Evolutionary conservation across 1,140 invertebrate species (phyloP).

Genomic region (Hylaeus volcanicus): DNA sequence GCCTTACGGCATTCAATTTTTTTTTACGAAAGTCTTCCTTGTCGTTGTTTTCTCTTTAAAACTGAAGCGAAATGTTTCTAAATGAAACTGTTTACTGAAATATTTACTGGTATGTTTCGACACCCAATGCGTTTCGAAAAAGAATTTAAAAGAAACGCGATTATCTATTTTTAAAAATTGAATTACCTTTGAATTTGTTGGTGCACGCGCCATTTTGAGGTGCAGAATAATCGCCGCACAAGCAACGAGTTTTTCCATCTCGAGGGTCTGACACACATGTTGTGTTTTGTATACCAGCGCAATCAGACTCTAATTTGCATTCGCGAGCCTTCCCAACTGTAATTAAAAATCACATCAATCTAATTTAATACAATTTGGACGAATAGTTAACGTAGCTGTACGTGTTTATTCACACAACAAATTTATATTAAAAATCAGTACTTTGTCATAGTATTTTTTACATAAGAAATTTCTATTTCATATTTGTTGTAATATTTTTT

Average conservation of each 20-base stretch:
- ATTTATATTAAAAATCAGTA: too few relatives aligned
- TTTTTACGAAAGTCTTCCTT: not conserved
- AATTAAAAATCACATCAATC: slow-evolving; percentile 47
- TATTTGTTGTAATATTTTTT: too few relatives aligned
- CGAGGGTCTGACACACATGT: slow-evolving; percentile 84
- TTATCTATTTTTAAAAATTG: not conserved
- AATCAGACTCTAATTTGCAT: slow-evolving; percentile 83
- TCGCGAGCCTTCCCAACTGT: slow-evolving; percentile 82
- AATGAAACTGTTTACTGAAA: not conserved
- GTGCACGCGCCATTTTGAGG: slow-evolving; percentile 84
- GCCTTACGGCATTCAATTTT: slow-evolving; percentile 9
- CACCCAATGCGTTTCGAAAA: too few relatives aligned
- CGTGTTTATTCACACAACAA: too few relatives aligned
- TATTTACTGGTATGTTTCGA: too few relatives aligned
- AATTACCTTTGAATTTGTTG: slow-evolving; percentile 81
- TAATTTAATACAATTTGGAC: not conserved
- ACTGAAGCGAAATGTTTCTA: not conserved
- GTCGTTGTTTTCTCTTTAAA: not conserved
- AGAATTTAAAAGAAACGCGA: too few relatives aligned
- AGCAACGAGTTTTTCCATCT: slow-evolving; percentile 83
- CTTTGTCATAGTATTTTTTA: not conserved
- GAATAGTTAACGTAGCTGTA: too few relatives aligned
- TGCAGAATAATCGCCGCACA: slow-evolving; percentile 85
- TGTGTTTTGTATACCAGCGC: slow-evolving; percentile 83
- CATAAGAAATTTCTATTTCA: too few relatives aligned